phyloP scores from a whole-genome alignment of 2,113 vertebrate genomes.

The Aspiorhynchus laticeps region DNA sequence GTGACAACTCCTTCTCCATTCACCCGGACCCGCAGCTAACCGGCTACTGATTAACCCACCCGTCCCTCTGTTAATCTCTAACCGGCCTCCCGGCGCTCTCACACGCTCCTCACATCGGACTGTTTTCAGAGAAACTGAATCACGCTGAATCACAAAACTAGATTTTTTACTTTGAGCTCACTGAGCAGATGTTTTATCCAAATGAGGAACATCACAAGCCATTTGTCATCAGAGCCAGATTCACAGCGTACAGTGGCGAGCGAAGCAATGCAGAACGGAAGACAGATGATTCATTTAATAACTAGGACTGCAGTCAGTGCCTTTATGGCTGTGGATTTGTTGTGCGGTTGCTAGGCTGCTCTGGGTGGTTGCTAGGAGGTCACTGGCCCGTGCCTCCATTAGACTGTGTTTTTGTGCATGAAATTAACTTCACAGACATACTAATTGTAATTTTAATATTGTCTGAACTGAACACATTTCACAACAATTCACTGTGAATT shows the following conservation, averaged over 20 bases:
- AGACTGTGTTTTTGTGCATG: too few relatives aligned
- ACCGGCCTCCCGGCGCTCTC: conserved; percentile 26
- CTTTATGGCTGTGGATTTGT: neutral
- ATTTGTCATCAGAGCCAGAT: neutral
- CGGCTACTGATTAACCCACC: conserved; percentile 77
- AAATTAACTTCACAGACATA: too few relatives aligned
- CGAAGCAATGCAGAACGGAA: neutral
- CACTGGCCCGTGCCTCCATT: too few relatives aligned
- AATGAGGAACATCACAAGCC: neutral
- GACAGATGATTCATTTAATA: neutral
- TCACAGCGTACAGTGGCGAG: neutral
- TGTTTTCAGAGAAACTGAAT: neutral
- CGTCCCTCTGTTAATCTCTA: conserved; percentile 73
- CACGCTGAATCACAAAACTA: neutral
- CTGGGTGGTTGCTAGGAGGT: neutral
- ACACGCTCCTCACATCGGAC: conserved; percentile 5
- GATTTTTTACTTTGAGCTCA: neutral
- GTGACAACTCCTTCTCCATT: conserved; percentile 61
- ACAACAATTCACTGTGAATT: too few relatives aligned
- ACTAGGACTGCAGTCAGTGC: neutral
- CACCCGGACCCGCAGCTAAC: conserved; percentile 61
- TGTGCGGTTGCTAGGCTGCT: neutral
- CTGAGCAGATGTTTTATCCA: neutral
- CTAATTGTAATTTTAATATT: too few relatives aligned
- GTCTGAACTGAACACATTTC: too few relatives aligned